Conservation (phyloP, 2,888 invertebrate genomes). For the Eremobia ochroleuca region DNA sequence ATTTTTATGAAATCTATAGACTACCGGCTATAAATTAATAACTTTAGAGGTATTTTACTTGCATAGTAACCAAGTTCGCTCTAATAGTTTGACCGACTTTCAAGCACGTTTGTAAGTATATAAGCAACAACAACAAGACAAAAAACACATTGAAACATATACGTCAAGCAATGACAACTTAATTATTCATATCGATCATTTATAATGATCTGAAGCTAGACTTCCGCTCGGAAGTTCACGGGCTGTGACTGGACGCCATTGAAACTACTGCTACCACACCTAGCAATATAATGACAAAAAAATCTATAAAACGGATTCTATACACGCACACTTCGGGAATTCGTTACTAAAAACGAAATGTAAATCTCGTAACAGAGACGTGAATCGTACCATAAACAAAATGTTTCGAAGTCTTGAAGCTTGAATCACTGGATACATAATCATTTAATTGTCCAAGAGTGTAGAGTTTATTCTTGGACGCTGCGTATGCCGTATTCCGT, state of each 20-base stretch:
- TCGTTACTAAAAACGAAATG: slow-evolving; percentile 13
- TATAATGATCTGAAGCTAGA: slow-evolving; percentile 54
- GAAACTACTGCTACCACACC: slow-evolving; percentile 50
- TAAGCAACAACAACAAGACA: slow-evolving; percentile 29
- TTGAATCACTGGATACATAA: slow-evolving; percentile 63
- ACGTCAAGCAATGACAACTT: slow-evolving; percentile 52
- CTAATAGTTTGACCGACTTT: slow-evolving; percentile 34
- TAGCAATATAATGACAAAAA: not conserved
- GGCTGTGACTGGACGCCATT: slow-evolving; percentile 53
- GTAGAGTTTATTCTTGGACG: slow-evolving; percentile 61
- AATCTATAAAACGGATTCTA: not conserved
- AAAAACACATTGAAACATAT: slow-evolving; percentile 43
- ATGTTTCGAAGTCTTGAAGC: slow-evolving; percentile 44
- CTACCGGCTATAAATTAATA: not conserved
- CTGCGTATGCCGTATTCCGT: slow-evolving; percentile 63
- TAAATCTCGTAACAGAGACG: slow-evolving; percentile 39
- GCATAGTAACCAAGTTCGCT: slow-evolving; percentile 14
- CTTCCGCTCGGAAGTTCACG: slow-evolving; percentile 64
- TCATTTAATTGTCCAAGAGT: slow-evolving; percentile 60
- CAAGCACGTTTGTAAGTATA: slow-evolving; percentile 9
- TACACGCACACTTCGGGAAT: slow-evolving; percentile 7
- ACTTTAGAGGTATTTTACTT: slow-evolving; percentile 10
- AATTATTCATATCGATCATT: slow-evolving; percentile 66
- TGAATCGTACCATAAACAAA: slow-evolving; percentile 47
- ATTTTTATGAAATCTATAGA: not conserved